These are phyloP conservation scores for Plecotus auritus DNA, from an alignment of 2,113 vertebrate species.

Conservation along the genomic window DNA sequence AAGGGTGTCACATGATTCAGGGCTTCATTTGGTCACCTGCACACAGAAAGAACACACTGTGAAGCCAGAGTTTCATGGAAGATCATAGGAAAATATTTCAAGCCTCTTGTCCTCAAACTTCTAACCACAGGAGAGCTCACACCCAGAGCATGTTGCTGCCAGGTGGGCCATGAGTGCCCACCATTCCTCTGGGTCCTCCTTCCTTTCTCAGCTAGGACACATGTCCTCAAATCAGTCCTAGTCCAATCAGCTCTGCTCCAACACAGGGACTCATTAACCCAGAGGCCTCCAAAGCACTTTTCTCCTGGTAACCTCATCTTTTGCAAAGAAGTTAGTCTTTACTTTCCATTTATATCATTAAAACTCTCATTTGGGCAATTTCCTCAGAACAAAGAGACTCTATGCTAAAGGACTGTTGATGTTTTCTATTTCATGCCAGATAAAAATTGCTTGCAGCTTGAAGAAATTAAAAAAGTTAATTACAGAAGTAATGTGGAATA, in stretches of 20 bases:
- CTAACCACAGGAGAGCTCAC: not conserved
- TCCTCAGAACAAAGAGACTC: constrained; percentile 48
- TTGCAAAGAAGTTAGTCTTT: not conserved
- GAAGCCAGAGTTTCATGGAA: not conserved
- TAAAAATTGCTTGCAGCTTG: constrained; percentile 55
- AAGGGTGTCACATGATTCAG: not conserved
- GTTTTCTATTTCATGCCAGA: constrained; percentile 45
- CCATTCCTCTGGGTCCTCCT: not conserved
- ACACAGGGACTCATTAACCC: not conserved
- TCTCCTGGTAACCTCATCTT: constrained; percentile 1
- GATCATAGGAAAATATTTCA: not conserved
- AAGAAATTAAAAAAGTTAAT: constrained; percentile 37
- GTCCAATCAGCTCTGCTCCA: not conserved
- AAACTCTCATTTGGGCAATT: constrained; percentile 12
- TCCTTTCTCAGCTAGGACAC: not conserved
- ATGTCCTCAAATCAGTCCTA: not conserved
- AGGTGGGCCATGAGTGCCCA: not conserved
- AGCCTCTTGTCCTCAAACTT: not conserved
- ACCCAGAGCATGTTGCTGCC: not conserved
- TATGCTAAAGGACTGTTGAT: constrained; percentile 25
- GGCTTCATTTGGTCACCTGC: not conserved
- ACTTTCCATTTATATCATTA: constrained; percentile 43
- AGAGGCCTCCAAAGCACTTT: not conserved
- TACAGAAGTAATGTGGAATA: constrained; percentile 21
- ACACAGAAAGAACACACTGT: not conserved